Evolutionary conservation across 2,888 invertebrate species (phyloP), one percentile per base, ranked within the genome.

Genomic region (Eremobia ochroleuca): DNA sequence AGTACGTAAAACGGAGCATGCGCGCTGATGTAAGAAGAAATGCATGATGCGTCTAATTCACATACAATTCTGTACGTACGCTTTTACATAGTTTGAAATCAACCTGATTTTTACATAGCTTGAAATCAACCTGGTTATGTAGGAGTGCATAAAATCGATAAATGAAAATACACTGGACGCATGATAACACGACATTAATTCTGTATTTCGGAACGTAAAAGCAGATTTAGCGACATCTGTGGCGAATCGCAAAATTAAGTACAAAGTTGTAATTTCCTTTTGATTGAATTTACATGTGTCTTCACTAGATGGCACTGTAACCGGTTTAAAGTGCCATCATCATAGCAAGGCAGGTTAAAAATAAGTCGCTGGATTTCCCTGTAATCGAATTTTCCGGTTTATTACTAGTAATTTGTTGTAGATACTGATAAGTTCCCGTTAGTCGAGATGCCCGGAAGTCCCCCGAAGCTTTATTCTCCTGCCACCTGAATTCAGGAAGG

Each of bases 1-100:
- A 37, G n/a, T 93, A 91, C 87, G 90, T 93, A 86, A 91, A 93
- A 91, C 85, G 91, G 92, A 93, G 92, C 95, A 94, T 95, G 95
- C 94, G 95, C 93, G 78, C 11, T 88, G 43, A 1, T 62, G 34
- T 28, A 40, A 49, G 73, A 37, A 59, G 11, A 62, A 55, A 31
- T 74, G 37, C 37, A 77, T 55, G 58, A 59, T 70, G 46, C 43
- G 18, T 55, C 18, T 34, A 55, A 61, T 15, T 46, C 25, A 58
- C 55, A 49, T 66, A 46, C 21, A 43, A 25, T 46, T 71, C 21
- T 73, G 3, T 15, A 1, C 13, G 11, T 52, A 3, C 11, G 31
- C 3, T 31, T 15, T 25, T 21, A 62, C 1, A 8, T 55, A 18
- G 21, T 21, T 43, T 62, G 0, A 11, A 70, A 46, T 31, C 6